phyloP scores from a whole-genome alignment of 2,113 vertebrate genomes.

The Turnix velox region DNA sequence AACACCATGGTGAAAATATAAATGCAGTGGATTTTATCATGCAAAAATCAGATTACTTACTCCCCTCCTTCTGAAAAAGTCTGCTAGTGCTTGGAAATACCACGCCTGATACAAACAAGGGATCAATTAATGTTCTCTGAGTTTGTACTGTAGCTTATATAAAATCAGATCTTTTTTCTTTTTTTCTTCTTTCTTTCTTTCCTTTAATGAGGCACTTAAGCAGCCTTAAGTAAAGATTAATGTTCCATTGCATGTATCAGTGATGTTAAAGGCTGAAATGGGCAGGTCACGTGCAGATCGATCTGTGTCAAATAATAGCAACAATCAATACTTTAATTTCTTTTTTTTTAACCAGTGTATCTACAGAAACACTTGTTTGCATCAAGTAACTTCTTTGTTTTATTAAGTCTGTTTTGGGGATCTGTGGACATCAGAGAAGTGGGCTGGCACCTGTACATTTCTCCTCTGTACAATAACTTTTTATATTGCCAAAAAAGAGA shows the following conservation, averaged over 20 bases:
- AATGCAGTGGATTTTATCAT: neutral
- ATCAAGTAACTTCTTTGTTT: neutral
- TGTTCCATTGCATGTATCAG: neutral
- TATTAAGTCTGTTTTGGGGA: neutral
- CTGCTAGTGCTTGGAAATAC: neutral
- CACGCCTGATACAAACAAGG: neutral
- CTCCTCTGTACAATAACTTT: neutral
- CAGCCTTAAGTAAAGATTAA: neutral
- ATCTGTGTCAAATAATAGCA: neutral
- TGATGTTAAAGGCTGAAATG: neutral
- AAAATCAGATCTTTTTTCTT: neutral
- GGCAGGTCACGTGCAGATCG: neutral
- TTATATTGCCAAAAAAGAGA: neutral
- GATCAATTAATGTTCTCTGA: neutral
- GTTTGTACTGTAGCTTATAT: neutral
- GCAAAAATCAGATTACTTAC: neutral
- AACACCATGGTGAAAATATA: neutral
- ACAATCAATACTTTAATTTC: neutral
- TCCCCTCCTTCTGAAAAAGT: neutral
- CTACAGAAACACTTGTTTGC: neutral
- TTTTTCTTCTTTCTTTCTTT: neutral
- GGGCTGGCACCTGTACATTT: neutral
- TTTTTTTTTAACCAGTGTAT: neutral
- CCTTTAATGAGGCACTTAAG: neutral
- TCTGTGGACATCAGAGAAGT: accelerated